Percentiles rank a stretch among this genome's conserved stretches.
Conservation (phyloP, 2,113 vertebrate genomes). For the Osmerus eperlanus region DNA sequence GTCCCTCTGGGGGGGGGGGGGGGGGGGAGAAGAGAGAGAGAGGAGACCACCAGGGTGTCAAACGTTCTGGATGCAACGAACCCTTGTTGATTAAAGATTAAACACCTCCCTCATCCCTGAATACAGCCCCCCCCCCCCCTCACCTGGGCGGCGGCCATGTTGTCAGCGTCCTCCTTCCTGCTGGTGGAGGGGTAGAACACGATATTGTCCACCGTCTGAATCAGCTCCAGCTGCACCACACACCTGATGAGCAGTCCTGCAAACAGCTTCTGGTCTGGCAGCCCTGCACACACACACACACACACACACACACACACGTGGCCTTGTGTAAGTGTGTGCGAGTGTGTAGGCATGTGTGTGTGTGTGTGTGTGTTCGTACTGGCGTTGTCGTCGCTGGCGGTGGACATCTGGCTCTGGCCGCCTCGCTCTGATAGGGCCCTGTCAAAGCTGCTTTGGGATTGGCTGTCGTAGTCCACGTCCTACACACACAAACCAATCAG, state of each 20-base stretch:
- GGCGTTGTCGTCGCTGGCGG: constrained; percentile 87
- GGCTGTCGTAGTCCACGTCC: constrained; percentile 89
- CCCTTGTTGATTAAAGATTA: background rate
- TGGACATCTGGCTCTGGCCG: constrained; percentile 93
- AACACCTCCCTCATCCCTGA: background rate
- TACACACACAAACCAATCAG: constrained; percentile 50
- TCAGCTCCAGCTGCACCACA: constrained; percentile 94
- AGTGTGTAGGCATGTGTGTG: background rate
- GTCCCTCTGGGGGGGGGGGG: constrained; percentile 74
- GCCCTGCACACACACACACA: constrained; percentile 50
- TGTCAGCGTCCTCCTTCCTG: constrained; percentile 96
- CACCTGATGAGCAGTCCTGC: constrained; percentile 96
- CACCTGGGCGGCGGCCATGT: constrained; percentile 96
- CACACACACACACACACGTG: background rate
- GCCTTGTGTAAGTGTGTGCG: background rate
- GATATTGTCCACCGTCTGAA: constrained; percentile 96
- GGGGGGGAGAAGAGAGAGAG: background rate
- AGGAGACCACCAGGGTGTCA: too few species aligned
- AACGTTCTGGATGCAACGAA: too few species aligned
- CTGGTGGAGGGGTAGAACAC: constrained; percentile 95
- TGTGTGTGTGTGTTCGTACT: constrained; percentile 59
- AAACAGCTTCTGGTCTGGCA: constrained; percentile 90
- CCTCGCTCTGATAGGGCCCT: constrained; percentile 90
- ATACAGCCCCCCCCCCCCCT: constrained; percentile 61
- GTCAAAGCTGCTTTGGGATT: constrained; percentile 93